Percentiles rank a stretch among this genome's conserved stretches.
phyloP scores from a whole-genome alignment of 2,888 invertebrate species.

The Synanthedon formicaeformis region DNA sequence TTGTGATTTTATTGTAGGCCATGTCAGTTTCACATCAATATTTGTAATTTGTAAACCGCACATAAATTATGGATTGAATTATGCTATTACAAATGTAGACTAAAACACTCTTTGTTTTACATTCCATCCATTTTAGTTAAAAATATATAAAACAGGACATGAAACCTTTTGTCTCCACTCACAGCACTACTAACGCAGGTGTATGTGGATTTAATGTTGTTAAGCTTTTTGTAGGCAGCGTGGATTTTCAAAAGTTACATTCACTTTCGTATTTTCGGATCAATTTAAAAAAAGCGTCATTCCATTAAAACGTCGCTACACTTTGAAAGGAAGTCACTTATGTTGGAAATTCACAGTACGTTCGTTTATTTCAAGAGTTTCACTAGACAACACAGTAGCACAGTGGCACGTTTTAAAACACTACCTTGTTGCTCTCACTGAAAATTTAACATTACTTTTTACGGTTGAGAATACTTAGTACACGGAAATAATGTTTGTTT shows the following conservation, averaged over 20 bases:
- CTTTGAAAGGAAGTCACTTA: background rate
- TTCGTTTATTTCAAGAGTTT: background rate
- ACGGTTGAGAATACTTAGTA: conserved; percentile 31
- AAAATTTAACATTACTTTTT: conserved; percentile 28
- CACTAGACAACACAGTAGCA: background rate
- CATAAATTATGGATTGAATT: too few relatives aligned
- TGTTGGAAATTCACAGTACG: background rate
- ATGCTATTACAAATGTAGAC: too few relatives aligned
- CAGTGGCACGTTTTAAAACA: background rate
- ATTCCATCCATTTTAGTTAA: too few relatives aligned
- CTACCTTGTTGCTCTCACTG: background rate
- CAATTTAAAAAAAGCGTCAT: background rate
- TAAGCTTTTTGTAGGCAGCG: background rate
- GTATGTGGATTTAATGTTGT: too few relatives aligned
- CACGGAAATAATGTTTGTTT: background rate
- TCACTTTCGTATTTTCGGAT: background rate
- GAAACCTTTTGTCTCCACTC: background rate
- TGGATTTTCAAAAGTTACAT: background rate
- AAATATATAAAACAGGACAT: too few relatives aligned
- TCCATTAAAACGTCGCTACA: background rate
- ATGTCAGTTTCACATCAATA: too few relatives aligned
- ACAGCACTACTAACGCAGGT: background rate
- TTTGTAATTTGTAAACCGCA: too few relatives aligned
- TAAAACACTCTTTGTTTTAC: too few relatives aligned
- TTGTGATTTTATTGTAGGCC: too few relatives aligned